Percentiles rank a stretch among this genome's conserved stretches.
Conservation (phyloP, 2,888 invertebrate species). For the Drosophila bunnanda region DNA sequence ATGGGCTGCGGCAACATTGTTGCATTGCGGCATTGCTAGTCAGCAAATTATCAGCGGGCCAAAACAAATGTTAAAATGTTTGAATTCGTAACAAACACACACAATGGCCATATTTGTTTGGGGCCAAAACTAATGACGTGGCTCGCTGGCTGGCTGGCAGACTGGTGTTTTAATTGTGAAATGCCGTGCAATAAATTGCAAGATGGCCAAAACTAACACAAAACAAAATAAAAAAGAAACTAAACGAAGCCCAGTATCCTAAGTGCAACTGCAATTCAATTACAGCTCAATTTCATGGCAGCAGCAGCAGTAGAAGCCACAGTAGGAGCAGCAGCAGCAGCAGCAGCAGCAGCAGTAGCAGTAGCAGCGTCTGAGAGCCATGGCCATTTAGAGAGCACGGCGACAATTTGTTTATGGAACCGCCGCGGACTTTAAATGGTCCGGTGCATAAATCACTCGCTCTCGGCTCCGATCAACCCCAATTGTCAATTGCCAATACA, state of each 20-base stretch:
- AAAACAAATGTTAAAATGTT: conserved; percentile 72
- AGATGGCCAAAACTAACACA: conserved; percentile 66
- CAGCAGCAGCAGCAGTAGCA: conserved; percentile 7
- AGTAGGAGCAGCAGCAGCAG: conserved; percentile 12
- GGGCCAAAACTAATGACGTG: conserved; percentile 75
- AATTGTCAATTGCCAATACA: conserved; percentile 66
- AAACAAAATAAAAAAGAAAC: conserved; percentile 5
- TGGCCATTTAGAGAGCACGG: conserved; percentile 72
- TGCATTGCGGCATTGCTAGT: conserved; percentile 48
- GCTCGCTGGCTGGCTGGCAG: conserved; percentile 41
- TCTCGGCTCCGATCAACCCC: conserved; percentile 50
- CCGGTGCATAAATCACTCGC: conserved; percentile 74
- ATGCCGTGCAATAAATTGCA: conserved; percentile 74
- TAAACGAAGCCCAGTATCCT: conserved; percentile 54
- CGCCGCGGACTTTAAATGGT: conserved; percentile 81
- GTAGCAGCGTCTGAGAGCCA: conserved; percentile 35
- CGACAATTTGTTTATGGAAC: conserved; percentile 83
- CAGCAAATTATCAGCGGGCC: conserved; percentile 72
- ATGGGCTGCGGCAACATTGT: conserved; percentile 43
- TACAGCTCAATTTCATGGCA: conserved; percentile 77
- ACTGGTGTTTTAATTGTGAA: conserved; percentile 72
- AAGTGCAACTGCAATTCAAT: conserved; percentile 73
- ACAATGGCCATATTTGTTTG: conserved; percentile 71
- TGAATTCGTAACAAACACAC: conserved; percentile 73
- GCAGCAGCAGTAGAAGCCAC: conserved; percentile 7